Percentiles rank a stretch among this genome's conserved stretches.
Evolutionary conservation across 2,888 invertebrate species (phyloP).

Genomic region (Melanargia galathea): DNA sequence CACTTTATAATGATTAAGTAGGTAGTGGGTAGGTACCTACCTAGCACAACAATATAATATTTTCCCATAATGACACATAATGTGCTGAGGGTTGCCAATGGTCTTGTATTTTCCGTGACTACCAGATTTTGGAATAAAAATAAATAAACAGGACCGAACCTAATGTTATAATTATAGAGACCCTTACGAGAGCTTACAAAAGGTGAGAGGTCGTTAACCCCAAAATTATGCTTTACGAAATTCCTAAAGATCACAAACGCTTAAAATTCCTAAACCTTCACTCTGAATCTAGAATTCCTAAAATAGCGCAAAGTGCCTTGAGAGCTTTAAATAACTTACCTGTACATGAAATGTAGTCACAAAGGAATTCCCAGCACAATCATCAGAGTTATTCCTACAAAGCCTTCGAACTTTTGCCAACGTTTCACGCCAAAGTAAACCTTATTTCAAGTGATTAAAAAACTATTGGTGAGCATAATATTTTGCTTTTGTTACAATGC

Average conservation of each 20-base stretch:
- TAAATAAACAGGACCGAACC: too few relatives aligned
- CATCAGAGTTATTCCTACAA: slow-evolving; percentile 54
- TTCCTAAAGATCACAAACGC: not conserved
- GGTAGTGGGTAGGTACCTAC: too few relatives aligned
- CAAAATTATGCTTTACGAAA: slow-evolving; percentile 6
- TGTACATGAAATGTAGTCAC: slow-evolving; percentile 46
- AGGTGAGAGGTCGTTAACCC: slow-evolving; percentile 13
- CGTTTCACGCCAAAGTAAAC: slow-evolving; percentile 13
- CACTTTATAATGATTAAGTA: too few relatives aligned
- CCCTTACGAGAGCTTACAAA: not conserved
- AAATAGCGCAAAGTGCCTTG: slow-evolving; percentile 8
- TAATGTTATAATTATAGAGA: not conserved
- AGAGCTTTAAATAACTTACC: slow-evolving; percentile 15
- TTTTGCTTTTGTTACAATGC: slow-evolving; percentile 4
- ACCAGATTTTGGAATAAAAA: too few relatives aligned
- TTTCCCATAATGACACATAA: too few relatives aligned
- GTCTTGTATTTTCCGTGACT: too few relatives aligned
- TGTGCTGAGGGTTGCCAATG: too few relatives aligned
- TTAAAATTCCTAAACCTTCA: slow-evolving; percentile 1
- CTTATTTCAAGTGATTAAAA: slow-evolving; percentile 9
- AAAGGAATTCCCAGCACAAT: slow-evolving; percentile 59
- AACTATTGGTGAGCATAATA: not conserved
- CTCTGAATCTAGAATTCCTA: slow-evolving; percentile 5
- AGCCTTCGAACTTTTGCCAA: slow-evolving; percentile 43
- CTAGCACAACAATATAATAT: too few relatives aligned